These are phyloP conservation scores for Lepus timidus DNA, from an alignment of 2,113 vertebrate genomes.

Conservation along the genomic window DNA sequence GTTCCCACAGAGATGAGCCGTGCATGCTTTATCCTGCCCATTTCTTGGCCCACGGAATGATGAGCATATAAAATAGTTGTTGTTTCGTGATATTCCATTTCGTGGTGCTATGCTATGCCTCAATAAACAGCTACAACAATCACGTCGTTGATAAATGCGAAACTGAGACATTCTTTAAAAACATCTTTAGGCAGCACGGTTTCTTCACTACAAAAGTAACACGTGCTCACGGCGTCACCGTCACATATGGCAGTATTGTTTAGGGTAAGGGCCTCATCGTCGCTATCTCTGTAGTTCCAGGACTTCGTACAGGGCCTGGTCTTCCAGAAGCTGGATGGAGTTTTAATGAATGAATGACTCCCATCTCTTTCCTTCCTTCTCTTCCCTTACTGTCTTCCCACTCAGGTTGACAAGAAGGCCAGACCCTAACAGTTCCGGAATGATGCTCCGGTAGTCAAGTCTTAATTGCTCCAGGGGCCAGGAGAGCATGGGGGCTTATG, in stretches of 20 bases:
- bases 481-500: neutral
- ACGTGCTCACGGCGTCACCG: neutral
- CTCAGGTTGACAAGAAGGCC: constrained; percentile 36
- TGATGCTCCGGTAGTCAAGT: neutral
- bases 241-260: neutral
- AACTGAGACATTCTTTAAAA: neutral
- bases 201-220: constrained; percentile 27
- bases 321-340: neutral
- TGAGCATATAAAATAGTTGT: constrained; percentile 1
- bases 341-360: neutral
- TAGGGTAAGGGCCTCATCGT: neutral
- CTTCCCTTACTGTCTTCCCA: neutral
- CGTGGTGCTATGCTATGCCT: neutral
- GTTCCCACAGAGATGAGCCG: neutral
- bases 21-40: neutral
- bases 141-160: neutral
- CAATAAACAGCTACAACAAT: neutral
- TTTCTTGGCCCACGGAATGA: neutral
- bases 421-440: neutral
- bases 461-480: neutral
- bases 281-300: neutral
- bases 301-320: neutral
- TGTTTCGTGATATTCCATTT: neutral
- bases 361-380: neutral
- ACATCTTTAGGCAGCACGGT: neutral